Conservation (phyloP, 2,888 invertebrate species). For the Unio delphinus region DNA sequence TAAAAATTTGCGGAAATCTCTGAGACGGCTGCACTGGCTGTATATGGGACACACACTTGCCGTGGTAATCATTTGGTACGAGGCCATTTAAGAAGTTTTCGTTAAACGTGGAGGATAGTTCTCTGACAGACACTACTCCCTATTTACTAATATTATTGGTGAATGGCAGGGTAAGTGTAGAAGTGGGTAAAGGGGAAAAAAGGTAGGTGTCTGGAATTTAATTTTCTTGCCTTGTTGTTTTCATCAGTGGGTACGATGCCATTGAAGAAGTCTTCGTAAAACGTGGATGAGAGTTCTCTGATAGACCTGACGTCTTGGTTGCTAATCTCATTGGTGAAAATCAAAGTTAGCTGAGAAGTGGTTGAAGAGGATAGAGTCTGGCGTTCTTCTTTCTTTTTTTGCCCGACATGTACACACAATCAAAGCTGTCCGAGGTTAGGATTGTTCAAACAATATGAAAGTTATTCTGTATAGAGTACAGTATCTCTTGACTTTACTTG, state of each 20-base stretch:
- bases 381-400: constrained; percentile 4
- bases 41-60: constrained; percentile 38
- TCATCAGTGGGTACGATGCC: no score
- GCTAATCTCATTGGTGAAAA: no score
- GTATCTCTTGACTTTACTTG: no score
- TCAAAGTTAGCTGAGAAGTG: no score
- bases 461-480: no score
- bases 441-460: no score
- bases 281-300: constrained; percentile 20
- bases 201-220: no score
- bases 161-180: neutral
- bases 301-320: neutral
- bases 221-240: no score
- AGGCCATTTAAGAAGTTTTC: constrained; percentile 38
- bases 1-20: constrained; percentile 2
- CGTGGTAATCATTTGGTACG: constrained; percentile 34
- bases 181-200: no score
- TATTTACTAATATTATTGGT: constrained; percentile 1
- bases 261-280: no score
- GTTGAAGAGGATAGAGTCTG: no score
- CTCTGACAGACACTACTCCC: constrained; percentile 23
- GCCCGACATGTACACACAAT: constrained; percentile 5
- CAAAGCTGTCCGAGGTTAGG: neutral
- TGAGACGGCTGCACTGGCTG: constrained; percentile 2
- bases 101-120: constrained; percentile 36